Base-by-base conservation (phyloP, 2,888 invertebrate genomes). In the Lycia hirtaria region DNA sequence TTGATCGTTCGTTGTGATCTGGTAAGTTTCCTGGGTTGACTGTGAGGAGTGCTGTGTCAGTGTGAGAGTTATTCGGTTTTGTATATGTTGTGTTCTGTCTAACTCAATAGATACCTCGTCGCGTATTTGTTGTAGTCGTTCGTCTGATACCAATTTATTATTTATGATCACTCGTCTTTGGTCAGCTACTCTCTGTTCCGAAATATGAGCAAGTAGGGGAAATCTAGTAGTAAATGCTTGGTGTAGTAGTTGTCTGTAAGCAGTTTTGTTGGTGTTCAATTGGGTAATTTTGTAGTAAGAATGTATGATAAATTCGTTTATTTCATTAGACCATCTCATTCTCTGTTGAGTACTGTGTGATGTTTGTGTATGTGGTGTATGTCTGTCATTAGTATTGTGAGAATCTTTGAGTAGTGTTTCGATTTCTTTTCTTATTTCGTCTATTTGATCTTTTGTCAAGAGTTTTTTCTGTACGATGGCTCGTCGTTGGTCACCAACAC, bases 121-220 rank as follows among this genome's bases (percentile, higher is more conserved):
- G 6, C 32, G 1, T 6, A 53, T 38, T 5, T 20, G 1, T 2
- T 15, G 0, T 9, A 53, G 15, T 40, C 38, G 44, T 3, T 52
- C 20, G 3, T 37, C 35, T 14, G 15, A 1, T 2, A 52, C 17
- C 1, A 38, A 37, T 37, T 38, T 58, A n/a, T 58, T 52, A 5
- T 43, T 41, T 26, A 53, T 20, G 0, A 58, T 58, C 2, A 44
- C 17, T 3, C 58, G 26, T 9, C 52, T 19, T 26, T 58, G 58
- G 28, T 58, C 52, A 0, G 58, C 48, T 4, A 58, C 28, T 0
- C 58, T 4, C 35, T 58, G 58, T 14, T 58, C 54, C 0, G 38
- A 43, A 0, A 58, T 1, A 12, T 26, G 26, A 26, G 26, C 6
- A 1, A 26, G 2, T 2, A 9, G 26, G 2, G 26, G 26, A 10